Conservation (phyloP, 2,797 vertebrate genomes). For the Hirundo rustica region DNA sequence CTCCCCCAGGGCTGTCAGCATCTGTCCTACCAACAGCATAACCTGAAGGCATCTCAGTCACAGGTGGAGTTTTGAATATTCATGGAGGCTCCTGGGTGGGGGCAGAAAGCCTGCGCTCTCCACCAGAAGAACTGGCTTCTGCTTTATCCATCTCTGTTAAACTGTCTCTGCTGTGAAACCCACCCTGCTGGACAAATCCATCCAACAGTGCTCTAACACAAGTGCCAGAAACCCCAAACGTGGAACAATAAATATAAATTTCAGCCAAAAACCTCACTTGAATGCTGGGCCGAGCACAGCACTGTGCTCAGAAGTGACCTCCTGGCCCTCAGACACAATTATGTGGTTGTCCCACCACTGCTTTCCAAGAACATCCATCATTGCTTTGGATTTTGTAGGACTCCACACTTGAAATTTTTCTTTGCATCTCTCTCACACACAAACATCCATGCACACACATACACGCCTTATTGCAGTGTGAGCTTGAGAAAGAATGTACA, state of each 20-base stretch:
- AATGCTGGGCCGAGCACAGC: neutral
- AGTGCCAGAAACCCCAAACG: neutral
- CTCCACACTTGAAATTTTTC: neutral
- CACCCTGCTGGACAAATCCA: neutral
- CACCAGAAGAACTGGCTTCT: neutral
- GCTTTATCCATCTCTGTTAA: neutral
- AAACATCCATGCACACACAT: neutral
- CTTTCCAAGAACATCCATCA: constrained; percentile 8
- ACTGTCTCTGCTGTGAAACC: neutral
- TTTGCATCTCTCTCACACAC: neutral
- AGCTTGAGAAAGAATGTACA: neutral
- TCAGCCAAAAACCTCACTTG: neutral
- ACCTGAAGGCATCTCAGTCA: neutral
- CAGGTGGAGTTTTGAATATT: neutral
- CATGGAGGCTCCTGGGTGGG: neutral
- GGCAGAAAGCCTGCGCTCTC: neutral
- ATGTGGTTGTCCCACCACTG: neutral
- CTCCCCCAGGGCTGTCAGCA: neutral
- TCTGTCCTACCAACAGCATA: neutral
- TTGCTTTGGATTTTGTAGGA: neutral
- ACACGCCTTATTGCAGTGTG: neutral
- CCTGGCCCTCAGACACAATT: neutral
- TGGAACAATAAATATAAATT: neutral
- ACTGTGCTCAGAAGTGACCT: neutral
- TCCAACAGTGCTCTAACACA: neutral